Evolutionary conservation across 2,113 vertebrate genomes (phyloP).

Genomic region (Ovis canadensis): DNA sequence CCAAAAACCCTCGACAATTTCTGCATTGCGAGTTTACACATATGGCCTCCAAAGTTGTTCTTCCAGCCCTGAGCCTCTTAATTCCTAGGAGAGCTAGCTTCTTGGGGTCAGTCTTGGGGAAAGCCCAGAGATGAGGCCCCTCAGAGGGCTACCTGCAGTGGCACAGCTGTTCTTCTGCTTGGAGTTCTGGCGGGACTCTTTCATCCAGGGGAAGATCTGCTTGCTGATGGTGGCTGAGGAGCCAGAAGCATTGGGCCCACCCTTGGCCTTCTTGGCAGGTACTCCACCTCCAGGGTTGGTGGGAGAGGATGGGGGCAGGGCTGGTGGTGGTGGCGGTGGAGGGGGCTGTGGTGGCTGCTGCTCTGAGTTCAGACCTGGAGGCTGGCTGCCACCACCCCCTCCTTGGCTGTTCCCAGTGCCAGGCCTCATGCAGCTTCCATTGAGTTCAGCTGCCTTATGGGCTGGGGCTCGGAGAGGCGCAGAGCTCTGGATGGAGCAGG

Average conservation of each 20-base stretch:
- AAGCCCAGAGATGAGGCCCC: background rate
- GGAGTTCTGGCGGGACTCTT: conserved; percentile 94
- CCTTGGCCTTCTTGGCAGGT: conserved; percentile 91
- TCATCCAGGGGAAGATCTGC: conserved; percentile 99
- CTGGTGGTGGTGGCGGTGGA: conserved; percentile 84
- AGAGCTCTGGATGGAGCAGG: conserved; percentile 94
- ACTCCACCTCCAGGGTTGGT: conserved; percentile 88
- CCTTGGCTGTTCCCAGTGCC: conserved; percentile 79
- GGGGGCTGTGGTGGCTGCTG: conserved; percentile 84
- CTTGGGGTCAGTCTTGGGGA: background rate
- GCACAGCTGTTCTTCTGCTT: conserved; percentile 95
- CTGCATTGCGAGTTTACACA: background rate
- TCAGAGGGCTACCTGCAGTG: conserved; percentile 86
- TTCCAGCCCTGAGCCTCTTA: background rate
- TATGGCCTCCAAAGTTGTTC: background rate
- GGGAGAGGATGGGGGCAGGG: conserved; percentile 91
- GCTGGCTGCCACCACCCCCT: conserved; percentile 83
- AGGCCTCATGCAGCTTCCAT: conserved; percentile 94
- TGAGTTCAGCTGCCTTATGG: conserved; percentile 92
- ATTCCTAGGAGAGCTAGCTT: background rate
- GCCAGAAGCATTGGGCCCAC: conserved; percentile 83
- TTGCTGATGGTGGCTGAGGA: conserved; percentile 91
- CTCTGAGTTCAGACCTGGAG: conserved; percentile 86
- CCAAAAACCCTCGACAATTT: background rate
- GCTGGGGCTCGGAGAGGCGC: conserved; percentile 83